Percentiles rank a stretch among this genome's conserved stretches.
Conservation (phyloP, 2,888 invertebrate species). For the Eledona agricola region DNA sequence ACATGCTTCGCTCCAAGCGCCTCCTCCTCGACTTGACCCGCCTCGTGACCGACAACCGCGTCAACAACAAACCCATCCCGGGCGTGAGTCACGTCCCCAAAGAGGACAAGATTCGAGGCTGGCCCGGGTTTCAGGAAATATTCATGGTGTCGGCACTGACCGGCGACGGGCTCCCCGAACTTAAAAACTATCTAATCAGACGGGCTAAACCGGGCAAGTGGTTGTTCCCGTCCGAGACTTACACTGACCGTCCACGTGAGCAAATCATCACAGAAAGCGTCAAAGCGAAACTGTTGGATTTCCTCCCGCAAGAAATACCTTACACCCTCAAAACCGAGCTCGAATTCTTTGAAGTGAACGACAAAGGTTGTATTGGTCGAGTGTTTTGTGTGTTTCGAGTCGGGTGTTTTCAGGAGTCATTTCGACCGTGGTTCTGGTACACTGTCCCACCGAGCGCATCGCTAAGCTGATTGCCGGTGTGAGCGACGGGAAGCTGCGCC, state of each 20-base stretch:
- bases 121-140: constrained; percentile 85
- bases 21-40: constrained; percentile 78
- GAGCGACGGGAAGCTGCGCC: constrained; percentile 73
- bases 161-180: constrained; percentile 63
- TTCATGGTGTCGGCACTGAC: constrained; percentile 91
- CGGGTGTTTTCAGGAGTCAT: constrained; percentile 63
- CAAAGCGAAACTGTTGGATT: constrained; percentile 84
- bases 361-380: constrained; percentile 65
- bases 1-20: constrained; percentile 74
- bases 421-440: constrained; percentile 68
- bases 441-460: constrained; percentile 71
- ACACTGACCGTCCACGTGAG: constrained; percentile 79
- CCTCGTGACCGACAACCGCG: constrained; percentile 69
- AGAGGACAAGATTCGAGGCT: constrained; percentile 61
- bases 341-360: constrained; percentile 71
- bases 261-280: constrained; percentile 78
- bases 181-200: constrained; percentile 70
- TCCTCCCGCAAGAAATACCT: constrained; percentile 86
- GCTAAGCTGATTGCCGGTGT: constrained; percentile 74
- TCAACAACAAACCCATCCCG: constrained; percentile 54
- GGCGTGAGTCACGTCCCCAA: too few relatives aligned
- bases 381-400: neutral
- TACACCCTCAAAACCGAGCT: constrained; percentile 74
- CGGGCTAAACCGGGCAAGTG: constrained; percentile 73
- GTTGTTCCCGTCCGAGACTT: constrained; percentile 72